A percentile compares a stretch with the other conserved stretches of the same genome.
These are phyloP conservation scores for Mythimna vitellina DNA, from an alignment of 2,888 invertebrate species.

Conservation along the genomic window DNA sequence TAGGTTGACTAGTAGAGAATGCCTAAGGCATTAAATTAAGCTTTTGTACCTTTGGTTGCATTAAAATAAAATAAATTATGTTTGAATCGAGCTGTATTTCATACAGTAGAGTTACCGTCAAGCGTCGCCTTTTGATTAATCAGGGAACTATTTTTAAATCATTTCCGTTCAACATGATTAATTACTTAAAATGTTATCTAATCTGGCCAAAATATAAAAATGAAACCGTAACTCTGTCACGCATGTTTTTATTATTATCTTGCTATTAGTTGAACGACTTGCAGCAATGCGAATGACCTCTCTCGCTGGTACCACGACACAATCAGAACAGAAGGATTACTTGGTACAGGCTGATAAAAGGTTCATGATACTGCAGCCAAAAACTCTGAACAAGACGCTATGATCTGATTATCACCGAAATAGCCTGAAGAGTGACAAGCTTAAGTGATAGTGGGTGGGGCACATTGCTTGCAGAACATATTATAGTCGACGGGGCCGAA, in stretches of 20 bases:
- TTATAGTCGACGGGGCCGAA: too few relatives aligned
- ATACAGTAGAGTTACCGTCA: background rate
- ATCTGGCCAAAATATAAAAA: conserved; percentile 39
- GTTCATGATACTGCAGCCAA: background rate
- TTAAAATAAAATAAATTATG: too few relatives aligned
- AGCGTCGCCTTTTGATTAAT: background rate
- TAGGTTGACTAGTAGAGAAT: too few relatives aligned
- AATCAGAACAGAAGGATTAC: conserved; percentile 28
- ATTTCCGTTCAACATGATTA: conserved; percentile 21
- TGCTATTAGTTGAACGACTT: conserved; percentile 59
- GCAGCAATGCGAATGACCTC: conserved; percentile 58
- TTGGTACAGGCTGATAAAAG: background rate
- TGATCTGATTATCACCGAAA: too few relatives aligned
- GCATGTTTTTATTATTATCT: conserved; percentile 50
- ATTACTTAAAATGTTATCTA: conserved; percentile 46
- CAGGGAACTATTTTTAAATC: background rate
- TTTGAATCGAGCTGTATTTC: background rate
- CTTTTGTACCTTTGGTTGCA: too few relatives aligned
- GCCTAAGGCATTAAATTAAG: too few relatives aligned
- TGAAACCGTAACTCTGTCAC: conserved; percentile 54
- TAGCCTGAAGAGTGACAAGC: too few relatives aligned
- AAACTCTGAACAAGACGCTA: too few relatives aligned
- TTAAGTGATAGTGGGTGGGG: too few relatives aligned
- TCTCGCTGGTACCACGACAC: conserved; percentile 3
- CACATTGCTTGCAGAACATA: too few relatives aligned